phyloP scores from a whole-genome alignment of 2,797 vertebrate species.

The Falco columbarius region DNA sequence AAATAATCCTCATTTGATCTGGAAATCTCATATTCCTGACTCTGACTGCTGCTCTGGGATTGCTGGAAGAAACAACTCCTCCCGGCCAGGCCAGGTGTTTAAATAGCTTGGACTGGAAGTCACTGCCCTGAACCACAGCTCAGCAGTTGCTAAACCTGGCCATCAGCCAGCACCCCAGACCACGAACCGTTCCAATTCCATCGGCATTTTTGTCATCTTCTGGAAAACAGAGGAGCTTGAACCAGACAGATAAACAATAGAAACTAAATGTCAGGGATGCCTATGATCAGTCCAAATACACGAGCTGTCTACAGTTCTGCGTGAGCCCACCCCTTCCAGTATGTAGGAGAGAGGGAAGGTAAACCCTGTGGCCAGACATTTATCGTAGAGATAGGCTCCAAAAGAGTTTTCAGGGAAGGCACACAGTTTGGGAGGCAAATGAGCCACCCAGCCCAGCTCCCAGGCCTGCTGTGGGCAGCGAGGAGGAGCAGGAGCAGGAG shows the following conservation, averaged over 20 bases:
- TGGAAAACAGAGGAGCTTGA: neutral
- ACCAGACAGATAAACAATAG: neutral
- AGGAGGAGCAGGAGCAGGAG: neutral
- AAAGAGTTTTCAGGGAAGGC: neutral
- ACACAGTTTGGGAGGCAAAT: neutral
- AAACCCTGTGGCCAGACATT: neutral
- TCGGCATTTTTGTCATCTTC: neutral
- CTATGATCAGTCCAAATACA: neutral
- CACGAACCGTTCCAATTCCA: neutral
- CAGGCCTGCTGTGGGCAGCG: neutral
- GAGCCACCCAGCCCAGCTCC: neutral
- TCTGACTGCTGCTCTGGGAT: neutral
- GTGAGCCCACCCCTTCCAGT: neutral
- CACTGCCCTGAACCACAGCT: constrained; percentile 5
- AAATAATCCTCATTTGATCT: neutral
- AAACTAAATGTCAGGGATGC: neutral
- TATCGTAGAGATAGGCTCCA: neutral
- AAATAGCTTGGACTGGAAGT: constrained; percentile 14
- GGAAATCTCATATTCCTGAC: neutral
- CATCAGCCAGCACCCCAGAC: neutral
- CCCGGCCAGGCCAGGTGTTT: constrained; percentile 20
- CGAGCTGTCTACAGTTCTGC: neutral
- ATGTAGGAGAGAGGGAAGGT: neutral
- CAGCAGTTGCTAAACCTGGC: neutral
- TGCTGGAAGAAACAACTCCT: neutral